Conservation (phyloP, 1,140 invertebrate species). For the Tetramorium alpestre region DNA sequence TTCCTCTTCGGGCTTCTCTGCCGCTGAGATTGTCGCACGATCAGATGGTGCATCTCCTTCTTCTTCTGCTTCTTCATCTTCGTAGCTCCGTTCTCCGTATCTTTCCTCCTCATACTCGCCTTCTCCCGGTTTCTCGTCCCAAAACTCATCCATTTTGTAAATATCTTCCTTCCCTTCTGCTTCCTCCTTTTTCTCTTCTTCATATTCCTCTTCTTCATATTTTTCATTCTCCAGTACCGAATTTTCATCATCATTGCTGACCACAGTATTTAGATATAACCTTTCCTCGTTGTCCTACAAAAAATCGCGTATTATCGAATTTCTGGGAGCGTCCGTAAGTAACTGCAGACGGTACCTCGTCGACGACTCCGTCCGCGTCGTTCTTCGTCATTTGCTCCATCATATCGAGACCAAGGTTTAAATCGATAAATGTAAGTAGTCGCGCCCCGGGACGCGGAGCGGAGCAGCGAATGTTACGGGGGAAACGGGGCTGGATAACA, state of each 20-base stretch:
- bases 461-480: conserved; percentile 25
- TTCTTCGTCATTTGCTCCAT: conserved; percentile 7
- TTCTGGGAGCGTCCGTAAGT: not conserved
- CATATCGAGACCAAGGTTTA: conserved; percentile 29
- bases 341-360: conserved; percentile 19
- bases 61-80: conserved; percentile 36
- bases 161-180: not conserved
- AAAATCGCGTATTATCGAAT: not conserved
- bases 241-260: not conserved
- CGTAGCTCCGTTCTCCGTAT: conserved; percentile 8
- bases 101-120: conserved; percentile 16
- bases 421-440: conserved; percentile 58
- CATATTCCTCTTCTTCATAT: not conserved
- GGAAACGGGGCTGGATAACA: conserved; percentile 61
- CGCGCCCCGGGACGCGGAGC: conserved; percentile 41
- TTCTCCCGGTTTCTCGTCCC: conserved; percentile 19
- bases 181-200: not conserved
- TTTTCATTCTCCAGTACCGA: not conserved
- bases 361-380: not conserved
- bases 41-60: conserved; percentile 25
- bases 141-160: not conserved
- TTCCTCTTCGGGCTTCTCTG: conserved; percentile 67
- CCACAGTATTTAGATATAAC: conserved; percentile 1
- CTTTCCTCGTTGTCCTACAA: not conserved
- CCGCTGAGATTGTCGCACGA: conserved; percentile 40